Evolutionary conservation across 2,888 invertebrate species (phyloP).

Genomic region (Agriopis marginaria): DNA sequence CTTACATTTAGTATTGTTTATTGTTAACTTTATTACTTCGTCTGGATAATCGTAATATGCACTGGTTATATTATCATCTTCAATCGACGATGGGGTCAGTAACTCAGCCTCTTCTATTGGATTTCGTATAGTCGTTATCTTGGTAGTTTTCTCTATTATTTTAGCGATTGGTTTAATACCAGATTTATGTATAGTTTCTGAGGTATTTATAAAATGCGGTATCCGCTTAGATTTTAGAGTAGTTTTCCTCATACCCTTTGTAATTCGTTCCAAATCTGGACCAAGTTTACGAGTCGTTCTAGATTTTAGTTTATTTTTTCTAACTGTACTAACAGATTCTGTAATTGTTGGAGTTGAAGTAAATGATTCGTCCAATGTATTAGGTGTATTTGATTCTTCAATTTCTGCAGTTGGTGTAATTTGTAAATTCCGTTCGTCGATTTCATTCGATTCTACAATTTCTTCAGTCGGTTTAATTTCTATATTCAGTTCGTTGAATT

Average conservation of each 20-base stretch:
- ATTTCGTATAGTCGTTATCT: not conserved
- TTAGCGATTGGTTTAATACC: not conserved
- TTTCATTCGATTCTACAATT: no score
- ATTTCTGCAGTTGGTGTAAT: not conserved
- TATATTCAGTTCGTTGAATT: no score
- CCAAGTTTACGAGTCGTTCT: not conserved
- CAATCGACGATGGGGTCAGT: no score
- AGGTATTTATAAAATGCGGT: not conserved
- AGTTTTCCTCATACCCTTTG: not conserved
- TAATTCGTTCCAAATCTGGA: not conserved
- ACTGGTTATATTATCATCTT: not conserved
- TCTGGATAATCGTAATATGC: constrained; percentile 5
- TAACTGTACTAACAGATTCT: not conserved
- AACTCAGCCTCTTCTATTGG: not conserved
- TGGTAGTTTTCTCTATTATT: not conserved
- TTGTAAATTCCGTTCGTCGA: not conserved
- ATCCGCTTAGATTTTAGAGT: not conserved
- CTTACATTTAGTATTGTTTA: constrained; percentile 6
- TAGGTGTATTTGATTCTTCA: not conserved
- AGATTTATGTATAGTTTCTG: not conserved
- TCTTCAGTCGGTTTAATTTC: no score
- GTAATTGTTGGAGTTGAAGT: not conserved
- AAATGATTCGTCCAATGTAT: not conserved
- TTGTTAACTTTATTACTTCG: not conserved
- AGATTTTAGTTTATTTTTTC: not conserved